phyloP scores from a whole-genome alignment of 2,113 vertebrate species.

The Psilopogon haemacephalus region DNA sequence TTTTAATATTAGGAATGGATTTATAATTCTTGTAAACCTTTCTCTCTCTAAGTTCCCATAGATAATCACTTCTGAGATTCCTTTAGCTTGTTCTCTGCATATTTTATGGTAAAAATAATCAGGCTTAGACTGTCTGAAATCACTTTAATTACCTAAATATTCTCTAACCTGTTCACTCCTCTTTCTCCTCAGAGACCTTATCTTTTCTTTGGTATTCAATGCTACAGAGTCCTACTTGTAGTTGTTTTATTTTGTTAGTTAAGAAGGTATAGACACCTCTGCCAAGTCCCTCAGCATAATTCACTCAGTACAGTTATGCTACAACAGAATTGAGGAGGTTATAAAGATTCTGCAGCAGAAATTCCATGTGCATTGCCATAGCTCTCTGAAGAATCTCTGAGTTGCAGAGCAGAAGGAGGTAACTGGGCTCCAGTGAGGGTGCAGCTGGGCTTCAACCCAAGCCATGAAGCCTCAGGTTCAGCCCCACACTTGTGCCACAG shows the following conservation, averaged over 20 bases:
- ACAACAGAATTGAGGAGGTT: background rate
- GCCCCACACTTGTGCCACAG: rapidly evolving
- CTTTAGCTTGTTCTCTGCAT: background rate
- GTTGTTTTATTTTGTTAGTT: background rate
- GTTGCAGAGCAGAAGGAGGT: background rate
- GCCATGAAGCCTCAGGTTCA: background rate
- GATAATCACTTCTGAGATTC: background rate
- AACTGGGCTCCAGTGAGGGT: rapidly evolving
- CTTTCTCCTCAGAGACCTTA: background rate
- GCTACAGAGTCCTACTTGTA: rapidly evolving
- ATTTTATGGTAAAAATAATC: background rate
- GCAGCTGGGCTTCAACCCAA: background rate
- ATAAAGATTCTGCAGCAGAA: background rate
- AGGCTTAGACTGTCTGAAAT: background rate
- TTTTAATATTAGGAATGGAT: background rate
- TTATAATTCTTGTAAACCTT: background rate
- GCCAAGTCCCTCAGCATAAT: background rate
- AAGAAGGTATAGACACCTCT: background rate
- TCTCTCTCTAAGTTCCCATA: background rate
- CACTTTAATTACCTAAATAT: background rate
- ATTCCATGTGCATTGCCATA: rapidly evolving
- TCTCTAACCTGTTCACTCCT: background rate
- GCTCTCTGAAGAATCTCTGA: rapidly evolving
- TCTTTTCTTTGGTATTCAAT: background rate
- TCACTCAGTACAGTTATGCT: rapidly evolving